phyloP scores from a whole-genome alignment of 2,888 invertebrate species.

The Andrena bicolor region DNA sequence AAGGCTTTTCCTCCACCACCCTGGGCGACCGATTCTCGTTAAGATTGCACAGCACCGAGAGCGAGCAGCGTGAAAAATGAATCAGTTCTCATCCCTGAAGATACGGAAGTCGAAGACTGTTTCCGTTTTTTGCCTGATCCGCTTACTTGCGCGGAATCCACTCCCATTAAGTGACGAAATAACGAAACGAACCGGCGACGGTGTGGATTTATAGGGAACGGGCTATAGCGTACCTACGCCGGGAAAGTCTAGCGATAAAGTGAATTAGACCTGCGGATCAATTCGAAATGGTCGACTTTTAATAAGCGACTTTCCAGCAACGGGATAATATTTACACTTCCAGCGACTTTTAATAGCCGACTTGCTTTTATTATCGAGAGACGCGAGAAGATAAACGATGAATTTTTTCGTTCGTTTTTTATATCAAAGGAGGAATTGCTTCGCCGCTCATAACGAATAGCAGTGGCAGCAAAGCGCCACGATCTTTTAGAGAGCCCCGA shows the following conservation, averaged over 20 bases:
- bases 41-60: constrained; percentile 10
- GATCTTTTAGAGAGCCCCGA: constrained; percentile 7
- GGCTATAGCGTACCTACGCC: background rate
- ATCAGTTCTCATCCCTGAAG: background rate
- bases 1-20: background rate
- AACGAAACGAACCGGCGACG: background rate
- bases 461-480: constrained; percentile 10
- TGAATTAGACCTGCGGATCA: background rate
- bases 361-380: background rate
- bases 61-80: background rate
- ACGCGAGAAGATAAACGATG: background rate
- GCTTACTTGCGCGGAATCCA: background rate
- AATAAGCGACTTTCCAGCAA: background rate
- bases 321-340: background rate
- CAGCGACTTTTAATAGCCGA: background rate
- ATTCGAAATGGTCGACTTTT: background rate
- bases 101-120: background rate
- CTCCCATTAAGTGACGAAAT: background rate
- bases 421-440: background rate
- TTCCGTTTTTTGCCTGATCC: background rate
- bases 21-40: constrained; percentile 11
- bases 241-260: background rate
- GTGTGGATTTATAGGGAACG: background rate
- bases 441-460: constrained; percentile 6
- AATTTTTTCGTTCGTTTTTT: background rate